These are phyloP conservation scores for Coendou prehensilis DNA, from an alignment of 2,797 vertebrate genomes.

Conservation along the genomic window DNA sequence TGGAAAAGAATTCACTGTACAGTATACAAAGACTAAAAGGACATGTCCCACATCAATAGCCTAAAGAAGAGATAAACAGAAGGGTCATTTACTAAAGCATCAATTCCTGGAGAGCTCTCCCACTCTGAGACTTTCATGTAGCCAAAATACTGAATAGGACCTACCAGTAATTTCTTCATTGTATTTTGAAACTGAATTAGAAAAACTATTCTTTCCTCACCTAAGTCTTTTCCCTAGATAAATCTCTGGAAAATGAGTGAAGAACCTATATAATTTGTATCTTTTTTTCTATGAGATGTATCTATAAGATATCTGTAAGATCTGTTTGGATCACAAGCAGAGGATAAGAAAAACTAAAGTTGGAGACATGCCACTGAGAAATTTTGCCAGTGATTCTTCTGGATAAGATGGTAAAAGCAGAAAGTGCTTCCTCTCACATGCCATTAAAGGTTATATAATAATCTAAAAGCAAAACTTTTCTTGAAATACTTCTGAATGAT, in stretches of 20 bases:
- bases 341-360: neutral
- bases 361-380: neutral
- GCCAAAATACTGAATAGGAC: neutral
- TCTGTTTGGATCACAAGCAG: neutral
- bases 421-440: neutral
- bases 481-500: neutral
- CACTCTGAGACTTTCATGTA: neutral
- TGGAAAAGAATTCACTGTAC: neutral
- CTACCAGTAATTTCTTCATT: neutral
- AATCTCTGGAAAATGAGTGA: neutral
- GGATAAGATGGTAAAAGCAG: neutral
- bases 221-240: neutral
- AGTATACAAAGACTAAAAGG: neutral
- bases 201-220: neutral
- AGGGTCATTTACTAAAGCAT: neutral
- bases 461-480: neutral
- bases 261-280: neutral
- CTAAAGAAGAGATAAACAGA: neutral
- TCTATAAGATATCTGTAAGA: neutral
- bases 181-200: neutral
- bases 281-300: neutral
- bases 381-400: too few relatives aligned
- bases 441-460: neutral
- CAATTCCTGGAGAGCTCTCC: neutral
- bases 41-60: neutral